A percentile compares a stretch with the other conserved stretches of the same genome.
These are phyloP conservation scores for Galagoides demidoff DNA, from an alignment of 2,797 vertebrate genomes.

Conservation along the genomic window DNA sequence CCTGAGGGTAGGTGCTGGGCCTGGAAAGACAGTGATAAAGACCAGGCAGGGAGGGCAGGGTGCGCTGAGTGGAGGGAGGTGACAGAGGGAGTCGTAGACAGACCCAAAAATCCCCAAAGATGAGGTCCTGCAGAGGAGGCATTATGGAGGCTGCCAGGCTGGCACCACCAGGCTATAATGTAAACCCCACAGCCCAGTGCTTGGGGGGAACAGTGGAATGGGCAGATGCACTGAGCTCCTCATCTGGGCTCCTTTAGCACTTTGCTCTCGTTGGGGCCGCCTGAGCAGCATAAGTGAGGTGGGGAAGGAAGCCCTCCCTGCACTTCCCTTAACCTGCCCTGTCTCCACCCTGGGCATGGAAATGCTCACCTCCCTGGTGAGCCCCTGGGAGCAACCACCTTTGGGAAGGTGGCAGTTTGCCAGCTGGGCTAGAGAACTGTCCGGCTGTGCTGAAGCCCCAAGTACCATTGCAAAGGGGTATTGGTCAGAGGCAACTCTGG, in stretches of 20 bases:
- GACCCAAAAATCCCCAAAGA: fast-evolving
- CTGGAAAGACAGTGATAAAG: background rate
- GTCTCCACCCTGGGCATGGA: background rate
- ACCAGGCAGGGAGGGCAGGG: background rate
- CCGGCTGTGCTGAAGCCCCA: background rate
- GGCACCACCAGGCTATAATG: background rate
- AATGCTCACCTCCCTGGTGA: background rate
- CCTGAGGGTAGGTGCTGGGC: background rate
- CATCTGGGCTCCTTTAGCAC: fast-evolving
- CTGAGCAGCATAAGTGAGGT: background rate
- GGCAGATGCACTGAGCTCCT: fast-evolving
- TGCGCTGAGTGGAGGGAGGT: background rate
- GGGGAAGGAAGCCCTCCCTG: fast-evolving
- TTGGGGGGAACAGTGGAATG: background rate
- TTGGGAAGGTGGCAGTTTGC: background rate
- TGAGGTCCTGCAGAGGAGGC: no score
- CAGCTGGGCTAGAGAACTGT: background rate
- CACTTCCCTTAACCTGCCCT: background rate
- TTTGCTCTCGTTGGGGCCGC: background rate
- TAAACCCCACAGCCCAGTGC: background rate
- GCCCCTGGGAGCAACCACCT: background rate
- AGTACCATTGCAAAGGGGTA: no score
- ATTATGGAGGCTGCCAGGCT: background rate
- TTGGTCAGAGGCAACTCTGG: background rate
- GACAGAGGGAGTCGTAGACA: no score